These are phyloP conservation scores for Drosophila takahashii DNA, from an alignment of 1,140 invertebrate genomes.

Conservation along the genomic window DNA sequence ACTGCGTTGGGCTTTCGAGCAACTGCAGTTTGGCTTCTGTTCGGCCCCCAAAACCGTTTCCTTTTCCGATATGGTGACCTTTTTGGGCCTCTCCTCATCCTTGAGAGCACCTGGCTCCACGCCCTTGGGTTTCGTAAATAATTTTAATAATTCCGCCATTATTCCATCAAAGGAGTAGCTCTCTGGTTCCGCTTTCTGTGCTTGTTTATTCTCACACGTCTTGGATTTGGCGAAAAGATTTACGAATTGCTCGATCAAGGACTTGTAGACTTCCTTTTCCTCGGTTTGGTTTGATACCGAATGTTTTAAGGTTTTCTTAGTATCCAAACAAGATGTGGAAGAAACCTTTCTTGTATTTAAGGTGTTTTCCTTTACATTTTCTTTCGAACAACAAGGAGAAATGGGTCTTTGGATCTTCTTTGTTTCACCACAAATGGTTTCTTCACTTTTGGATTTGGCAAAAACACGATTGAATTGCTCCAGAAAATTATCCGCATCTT, in stretches of 20 bases:
- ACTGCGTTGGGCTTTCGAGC: neutral
- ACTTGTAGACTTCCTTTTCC: slow-evolving; percentile 15
- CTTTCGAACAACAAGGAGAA: neutral
- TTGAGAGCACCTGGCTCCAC: too few species aligned
- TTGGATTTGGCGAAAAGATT: neutral
- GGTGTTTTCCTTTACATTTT: neutral
- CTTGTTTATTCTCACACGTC: neutral
- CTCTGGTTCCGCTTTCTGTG: neutral
- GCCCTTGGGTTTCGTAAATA: slow-evolving; percentile 5
- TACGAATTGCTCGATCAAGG: slow-evolving; percentile 9
- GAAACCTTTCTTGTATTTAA: neutral
- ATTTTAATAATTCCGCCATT: neutral
- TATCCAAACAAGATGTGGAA: neutral
- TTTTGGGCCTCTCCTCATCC: slow-evolving; percentile 1
- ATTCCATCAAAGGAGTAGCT: slow-evolving; percentile 3
- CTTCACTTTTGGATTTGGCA: neutral
- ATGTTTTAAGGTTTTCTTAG: too few species aligned
- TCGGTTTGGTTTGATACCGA: neutral
- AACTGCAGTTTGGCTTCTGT: neutral
- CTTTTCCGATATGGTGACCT: neutral
- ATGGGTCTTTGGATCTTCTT: neutral
- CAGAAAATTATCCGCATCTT: neutral
- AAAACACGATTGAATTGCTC: slow-evolving; percentile 15
- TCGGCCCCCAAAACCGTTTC: neutral
- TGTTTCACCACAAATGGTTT: neutral